Conservation (phyloP, 2,113 vertebrate genomes). For the Tachycineta bicolor region DNA sequence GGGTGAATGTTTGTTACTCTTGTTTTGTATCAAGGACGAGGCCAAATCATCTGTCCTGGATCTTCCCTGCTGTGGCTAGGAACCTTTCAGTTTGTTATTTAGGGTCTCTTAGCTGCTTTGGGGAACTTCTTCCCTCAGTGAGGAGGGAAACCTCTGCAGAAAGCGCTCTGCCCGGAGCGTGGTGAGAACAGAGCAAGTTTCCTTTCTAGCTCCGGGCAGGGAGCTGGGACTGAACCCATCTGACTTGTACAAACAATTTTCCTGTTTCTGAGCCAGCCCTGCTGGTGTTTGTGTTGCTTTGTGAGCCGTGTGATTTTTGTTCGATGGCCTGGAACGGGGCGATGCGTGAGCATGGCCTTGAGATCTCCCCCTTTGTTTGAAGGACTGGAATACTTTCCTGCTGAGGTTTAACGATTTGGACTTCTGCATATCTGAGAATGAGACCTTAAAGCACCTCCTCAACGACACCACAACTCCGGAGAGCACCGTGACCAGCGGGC, state of each 20-base stretch:
- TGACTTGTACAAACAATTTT: not conserved
- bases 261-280: not conserved
- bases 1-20: not conserved
- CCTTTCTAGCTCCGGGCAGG: not conserved
- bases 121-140: not conserved
- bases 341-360: not conserved
- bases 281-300: not conserved
- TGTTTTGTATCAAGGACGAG: not conserved
- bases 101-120: not conserved
- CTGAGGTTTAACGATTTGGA: slow-evolving; percentile 95
- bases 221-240: not conserved
- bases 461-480: slow-evolving; percentile 91
- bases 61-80: not conserved
- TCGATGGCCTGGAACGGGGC: not conserved
- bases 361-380: not conserved
- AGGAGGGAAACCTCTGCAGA: not conserved
- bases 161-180: fast-evolving
- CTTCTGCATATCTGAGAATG: slow-evolving; percentile 97
- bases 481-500: slow-evolving; percentile 88
- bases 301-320: not conserved
- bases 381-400: slow-evolving; percentile 99
- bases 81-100: not conserved
- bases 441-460: slow-evolving; percentile 92
- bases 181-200: not conserved
- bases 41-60: not conserved